phyloP scores from a whole-genome alignment of 2,797 vertebrate genomes.

The Diglossa cyanea region DNA sequence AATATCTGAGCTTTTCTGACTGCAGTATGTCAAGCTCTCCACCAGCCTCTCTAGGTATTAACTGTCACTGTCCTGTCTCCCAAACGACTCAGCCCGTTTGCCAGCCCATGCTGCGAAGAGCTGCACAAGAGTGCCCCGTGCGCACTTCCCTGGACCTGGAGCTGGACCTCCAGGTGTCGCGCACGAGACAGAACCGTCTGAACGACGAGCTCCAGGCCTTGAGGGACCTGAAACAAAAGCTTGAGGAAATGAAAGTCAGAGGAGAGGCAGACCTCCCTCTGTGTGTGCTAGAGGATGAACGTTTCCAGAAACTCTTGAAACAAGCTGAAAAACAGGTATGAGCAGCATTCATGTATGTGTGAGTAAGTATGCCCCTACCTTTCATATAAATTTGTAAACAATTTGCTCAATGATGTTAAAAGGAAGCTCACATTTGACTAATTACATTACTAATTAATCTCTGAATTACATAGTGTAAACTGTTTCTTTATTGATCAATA shows the following conservation, averaged over 20 bases:
- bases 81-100: slow-evolving; percentile 66
- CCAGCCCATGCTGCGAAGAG: slow-evolving; percentile 69
- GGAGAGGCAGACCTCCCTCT: slow-evolving; percentile 76
- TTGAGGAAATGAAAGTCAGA: slow-evolving; percentile 78
- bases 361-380: not conserved
- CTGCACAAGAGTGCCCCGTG: slow-evolving; percentile 52
- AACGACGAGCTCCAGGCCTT: slow-evolving; percentile 81
- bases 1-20: not conserved
- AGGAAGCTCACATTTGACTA: not conserved
- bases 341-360: not conserved
- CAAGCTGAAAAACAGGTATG: slow-evolving; percentile 82
- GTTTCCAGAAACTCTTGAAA: slow-evolving; percentile 80
- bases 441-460: not conserved
- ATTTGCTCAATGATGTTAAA: rapidly evolving
- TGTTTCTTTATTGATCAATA: not conserved
- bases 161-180: slow-evolving; percentile 84
- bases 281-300: slow-evolving; percentile 78
- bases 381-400: not conserved
- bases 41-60: not conserved
- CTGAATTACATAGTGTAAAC: not conserved
- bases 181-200: slow-evolving; percentile 79
- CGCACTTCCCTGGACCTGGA: slow-evolving; percentile 85
- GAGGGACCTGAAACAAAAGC: slow-evolving; percentile 73
- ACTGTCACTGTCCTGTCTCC: not conserved
- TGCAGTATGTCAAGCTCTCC: not conserved